Percentiles rank a stretch among this genome's conserved stretches.
Evolutionary conservation across 2,797 vertebrate genomes (phyloP).

Genomic region (Poecilia velifera): DNA sequence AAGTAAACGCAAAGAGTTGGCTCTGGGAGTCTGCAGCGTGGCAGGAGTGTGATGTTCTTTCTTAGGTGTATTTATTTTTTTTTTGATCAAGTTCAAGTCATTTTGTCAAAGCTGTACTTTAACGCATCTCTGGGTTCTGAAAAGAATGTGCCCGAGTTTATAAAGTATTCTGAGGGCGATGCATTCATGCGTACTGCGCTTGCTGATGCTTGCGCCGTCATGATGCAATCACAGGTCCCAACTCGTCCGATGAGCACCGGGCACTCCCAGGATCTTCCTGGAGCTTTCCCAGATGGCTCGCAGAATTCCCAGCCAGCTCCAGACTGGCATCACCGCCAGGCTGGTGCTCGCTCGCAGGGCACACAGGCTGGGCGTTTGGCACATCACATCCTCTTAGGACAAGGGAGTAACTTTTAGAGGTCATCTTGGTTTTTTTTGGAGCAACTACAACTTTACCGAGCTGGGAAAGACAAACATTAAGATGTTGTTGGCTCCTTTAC

Average conservation of each 20-base stretch:
- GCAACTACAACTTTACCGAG: constrained; percentile 47
- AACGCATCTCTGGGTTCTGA: background rate
- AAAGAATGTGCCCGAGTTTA: background rate
- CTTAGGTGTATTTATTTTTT: constrained; percentile 13
- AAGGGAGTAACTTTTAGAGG: constrained; percentile 81
- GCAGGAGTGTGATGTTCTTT: constrained; percentile 20
- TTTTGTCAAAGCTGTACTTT: background rate
- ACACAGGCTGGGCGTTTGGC: constrained; percentile 78
- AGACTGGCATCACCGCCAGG: constrained; percentile 73
- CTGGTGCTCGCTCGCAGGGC: constrained; percentile 55
- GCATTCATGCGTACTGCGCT: background rate
- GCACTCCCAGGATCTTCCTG: constrained; percentile 75
- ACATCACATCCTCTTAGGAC: constrained; percentile 68
- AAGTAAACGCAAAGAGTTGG: constrained; percentile 30
- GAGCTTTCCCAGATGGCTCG: constrained; percentile 85
- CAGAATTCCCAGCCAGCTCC: constrained; percentile 71
- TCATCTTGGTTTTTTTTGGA: constrained; percentile 70
- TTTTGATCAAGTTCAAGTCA: background rate
- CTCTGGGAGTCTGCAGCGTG: constrained; percentile 15
- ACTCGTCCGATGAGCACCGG: constrained; percentile 57
- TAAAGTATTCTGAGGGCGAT: background rate
- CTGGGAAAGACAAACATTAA: too few relatives aligned
- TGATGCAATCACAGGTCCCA: constrained; percentile 60
- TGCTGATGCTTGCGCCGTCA: constrained; percentile 26
- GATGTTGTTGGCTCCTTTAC: background rate